Base-by-base conservation (phyloP, 2,888 invertebrate species). In the Cephonodes hylas region DNA sequence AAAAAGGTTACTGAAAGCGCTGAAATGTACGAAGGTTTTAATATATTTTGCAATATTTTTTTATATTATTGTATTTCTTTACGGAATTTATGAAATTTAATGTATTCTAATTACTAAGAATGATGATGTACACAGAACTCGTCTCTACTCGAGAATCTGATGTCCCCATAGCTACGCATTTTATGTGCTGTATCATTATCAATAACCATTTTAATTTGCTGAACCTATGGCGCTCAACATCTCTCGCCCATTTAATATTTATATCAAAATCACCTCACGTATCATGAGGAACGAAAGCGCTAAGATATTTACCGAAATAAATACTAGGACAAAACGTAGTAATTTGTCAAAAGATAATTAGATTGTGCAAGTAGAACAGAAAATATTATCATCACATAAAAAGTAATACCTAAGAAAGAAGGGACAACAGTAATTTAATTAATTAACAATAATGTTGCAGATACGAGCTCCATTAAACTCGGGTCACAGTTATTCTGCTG, bases 341-440 rank as follows among this genome's bases (percentile, higher is more conserved):
- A 22, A 57, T 34, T 22, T 22, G 1, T 57, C 38, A 57, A 22
- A n/a, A 57, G 22, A 22, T 57, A 57, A 57, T 42, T 38, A 38
- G n/a, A 15, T 57, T 23, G 72, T 68, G 63, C 67, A 71, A 67
- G 72, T 70, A 59, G 70, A 63, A 62, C 61, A 67, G 63, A 75
- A 75, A 79, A 77, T 76, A 59, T 63, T 62, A 57, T 65, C 63
- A 59, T 56, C 38, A 23, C 38, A 31, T 18, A 34, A 57, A 42
- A 27, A 56, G 13, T 22, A 42, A 58, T 58, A 42, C 10, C 18
- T 13, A 38, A 42, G 18, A 38, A 44, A 31, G 34, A 46, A 34
- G 22, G 20, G 27, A 34, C 34, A 34, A 46, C 3, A 25, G 42
- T 42, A 20, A 53, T 48, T 53, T 38, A 25, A 53, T 25, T 42